phyloP scores from a whole-genome alignment of 2,113 vertebrate species.

The Lichenostomus cassidix region DNA sequence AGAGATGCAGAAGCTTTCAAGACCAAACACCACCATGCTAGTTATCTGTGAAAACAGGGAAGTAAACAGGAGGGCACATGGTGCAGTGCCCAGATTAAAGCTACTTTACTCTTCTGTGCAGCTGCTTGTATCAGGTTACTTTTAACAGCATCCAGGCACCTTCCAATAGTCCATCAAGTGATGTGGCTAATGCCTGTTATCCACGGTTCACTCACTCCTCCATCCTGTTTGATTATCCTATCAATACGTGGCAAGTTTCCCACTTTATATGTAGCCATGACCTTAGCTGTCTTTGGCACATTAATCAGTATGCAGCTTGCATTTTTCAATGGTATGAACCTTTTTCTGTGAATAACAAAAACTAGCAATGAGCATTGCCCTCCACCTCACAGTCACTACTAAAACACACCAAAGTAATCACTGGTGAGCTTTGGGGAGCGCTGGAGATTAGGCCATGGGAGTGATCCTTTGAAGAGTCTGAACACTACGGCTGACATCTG shows the following conservation, averaged over 20 bases:
- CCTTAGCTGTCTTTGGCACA: slow-evolving; percentile 16
- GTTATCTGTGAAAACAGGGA: not conserved
- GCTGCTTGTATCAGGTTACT: not conserved
- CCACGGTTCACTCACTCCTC: not conserved
- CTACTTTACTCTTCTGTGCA: not conserved
- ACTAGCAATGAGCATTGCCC: not conserved
- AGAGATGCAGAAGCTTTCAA: not conserved
- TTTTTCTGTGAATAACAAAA: not conserved
- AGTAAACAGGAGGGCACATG: not conserved
- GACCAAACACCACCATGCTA: not conserved
- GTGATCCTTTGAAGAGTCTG: slow-evolving; percentile 7
- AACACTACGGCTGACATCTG: not conserved
- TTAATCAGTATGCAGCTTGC: not conserved
- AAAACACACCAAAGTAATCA: not conserved
- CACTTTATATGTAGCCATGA: not conserved
- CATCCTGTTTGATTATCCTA: not conserved
- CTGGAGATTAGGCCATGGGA: not conserved
- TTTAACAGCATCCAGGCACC: not conserved
- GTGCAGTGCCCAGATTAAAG: not conserved
- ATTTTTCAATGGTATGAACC: not conserved
- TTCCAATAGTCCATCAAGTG: not conserved
- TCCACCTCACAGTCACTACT: not conserved
- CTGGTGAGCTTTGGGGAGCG: not conserved
- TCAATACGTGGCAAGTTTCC: not conserved
- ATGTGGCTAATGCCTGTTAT: not conserved